Evolutionary conservation across 2,797 vertebrate species (phyloP), one percentile per base, ranked within the genome.

Genomic region (Cetoscarus ocellatus): DNA sequence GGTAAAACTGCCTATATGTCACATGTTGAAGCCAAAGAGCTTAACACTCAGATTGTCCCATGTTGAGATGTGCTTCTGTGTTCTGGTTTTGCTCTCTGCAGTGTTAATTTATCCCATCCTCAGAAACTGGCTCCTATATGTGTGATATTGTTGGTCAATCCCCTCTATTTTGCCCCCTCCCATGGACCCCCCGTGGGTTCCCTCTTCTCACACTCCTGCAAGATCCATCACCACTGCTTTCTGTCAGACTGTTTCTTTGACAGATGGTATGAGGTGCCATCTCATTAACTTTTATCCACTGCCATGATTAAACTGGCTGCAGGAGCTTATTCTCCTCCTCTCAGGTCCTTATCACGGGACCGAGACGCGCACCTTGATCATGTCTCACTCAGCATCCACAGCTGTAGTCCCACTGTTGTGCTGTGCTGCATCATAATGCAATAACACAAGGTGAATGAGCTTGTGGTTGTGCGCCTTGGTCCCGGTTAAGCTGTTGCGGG

Each of bases 201-300:
- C 57, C 45, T n/a, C 2, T 8, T 8, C 38, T 38, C 58, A 7
- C 18, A 0, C 18, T 27, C 42, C 8, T 53, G 35, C 38, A 42
- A 50, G n/a, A 34, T 40, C 61, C 48, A 44, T 45, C 42, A 15
- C 47, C 67, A 0, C 13, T 48, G 72, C 69, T 61, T 77, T 66
- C 66, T 80, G 85, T 76, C 74, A 43, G 70, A 36, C 19, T 58
- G 76, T 51, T 50, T 67, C 52, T 85, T 76, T 86, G 88, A 88
- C 87, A 88, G 88, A 91, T 89, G 88, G 89, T 73, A 72, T 77
- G 74, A 86, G 76, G 82, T 75, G 79, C 77, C 77, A 74, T 74
- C 79, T 87, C 79, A 88, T 89, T 87, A 88, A 85, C 83, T 89
- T 74, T 34, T 79, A 78, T 84, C 68, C 75, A 70, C 72, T 13